Evolutionary conservation across 1,140 invertebrate genomes (phyloP), one percentile per base, ranked within the genome.

Genomic region (Pogonognathellus flavescens): DNA sequence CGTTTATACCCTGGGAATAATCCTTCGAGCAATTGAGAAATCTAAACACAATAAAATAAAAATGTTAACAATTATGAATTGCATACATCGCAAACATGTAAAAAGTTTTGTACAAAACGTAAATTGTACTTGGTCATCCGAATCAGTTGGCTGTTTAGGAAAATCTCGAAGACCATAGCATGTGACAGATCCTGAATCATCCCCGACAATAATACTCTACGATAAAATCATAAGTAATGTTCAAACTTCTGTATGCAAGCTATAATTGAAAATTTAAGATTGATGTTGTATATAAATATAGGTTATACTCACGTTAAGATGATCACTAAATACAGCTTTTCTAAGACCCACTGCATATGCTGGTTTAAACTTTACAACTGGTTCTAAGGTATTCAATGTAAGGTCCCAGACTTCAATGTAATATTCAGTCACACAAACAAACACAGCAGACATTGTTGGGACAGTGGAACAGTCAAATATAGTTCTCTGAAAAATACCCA

Each of bases 401-500:
- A 89, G 31, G 76, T 88, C 88, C 88, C 88, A 89, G 16, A 89
- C 84, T 81, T 89, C 87, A 14, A 89, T 81, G n/a, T 89, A 82
- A 20, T 81, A 84, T 80, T 88, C 90, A 72, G 92, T 92, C 0
- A 91, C 91, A 84, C 92, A 92, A 85, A 92, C 92, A 89, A 93
- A 93, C 0, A 93, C 91, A 22, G 92, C 92, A 0, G 92, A 92
- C 18, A 92, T 92, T 84, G 91, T 93, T 0, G 92, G 92, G 22
- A 92, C 90, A 91, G 92, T 93, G 7, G 90, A 90, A 11, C 92
- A 92, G 88, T 92, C 92, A 53, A 91, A 92, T 25, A 93, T 92
- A 25, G 92, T 90, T 90, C 85, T 90, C 91, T 84, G 92, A 50
- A 70, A 80, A 85, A 41, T 41, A 41, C 6, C 6, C 87, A 90